These are phyloP conservation scores for Deroptyus accipitrinus DNA, from an alignment of 2,113 vertebrate species.

Conservation along the genomic window DNA sequence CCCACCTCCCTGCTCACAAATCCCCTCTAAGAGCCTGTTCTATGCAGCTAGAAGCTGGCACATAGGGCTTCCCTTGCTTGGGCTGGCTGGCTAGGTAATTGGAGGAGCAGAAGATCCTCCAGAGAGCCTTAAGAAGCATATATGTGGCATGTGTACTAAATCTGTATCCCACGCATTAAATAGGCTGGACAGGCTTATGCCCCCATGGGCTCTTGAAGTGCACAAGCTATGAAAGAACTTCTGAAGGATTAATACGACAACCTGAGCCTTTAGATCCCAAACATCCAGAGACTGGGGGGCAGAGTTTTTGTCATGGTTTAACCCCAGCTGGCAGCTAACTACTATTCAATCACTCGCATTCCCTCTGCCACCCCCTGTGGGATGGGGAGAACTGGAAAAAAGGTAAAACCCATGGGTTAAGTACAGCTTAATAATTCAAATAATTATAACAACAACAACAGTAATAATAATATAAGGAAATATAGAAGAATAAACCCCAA, in stretches of 20 bases:
- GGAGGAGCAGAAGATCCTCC: not conserved
- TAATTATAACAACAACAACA: not conserved
- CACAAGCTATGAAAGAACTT: not conserved
- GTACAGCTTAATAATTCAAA: not conserved
- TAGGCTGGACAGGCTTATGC: not conserved
- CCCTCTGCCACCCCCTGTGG: not conserved
- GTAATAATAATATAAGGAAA: not conserved
- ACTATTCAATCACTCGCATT: not conserved
- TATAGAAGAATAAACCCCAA: not conserved
- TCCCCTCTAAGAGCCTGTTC: not conserved
- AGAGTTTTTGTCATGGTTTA: not conserved
- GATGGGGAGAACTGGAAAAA: not conserved
- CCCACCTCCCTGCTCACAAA: not conserved
- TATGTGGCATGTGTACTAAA: not conserved
- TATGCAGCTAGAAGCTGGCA: not conserved
- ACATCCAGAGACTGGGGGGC: not conserved
- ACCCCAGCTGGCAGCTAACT: not conserved
- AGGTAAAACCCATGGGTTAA: not conserved
- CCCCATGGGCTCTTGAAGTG: not conserved
- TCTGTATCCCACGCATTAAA: not conserved
- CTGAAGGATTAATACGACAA: not conserved
- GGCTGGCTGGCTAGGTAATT: not conserved
- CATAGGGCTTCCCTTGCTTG: accelerated
- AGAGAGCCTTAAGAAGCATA: not conserved
- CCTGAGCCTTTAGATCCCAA: not conserved